Evolutionary conservation across 2,888 invertebrate genomes (phyloP), one percentile per base, ranked within the genome.

Genomic region (Drosophila melanosoma): DNA sequence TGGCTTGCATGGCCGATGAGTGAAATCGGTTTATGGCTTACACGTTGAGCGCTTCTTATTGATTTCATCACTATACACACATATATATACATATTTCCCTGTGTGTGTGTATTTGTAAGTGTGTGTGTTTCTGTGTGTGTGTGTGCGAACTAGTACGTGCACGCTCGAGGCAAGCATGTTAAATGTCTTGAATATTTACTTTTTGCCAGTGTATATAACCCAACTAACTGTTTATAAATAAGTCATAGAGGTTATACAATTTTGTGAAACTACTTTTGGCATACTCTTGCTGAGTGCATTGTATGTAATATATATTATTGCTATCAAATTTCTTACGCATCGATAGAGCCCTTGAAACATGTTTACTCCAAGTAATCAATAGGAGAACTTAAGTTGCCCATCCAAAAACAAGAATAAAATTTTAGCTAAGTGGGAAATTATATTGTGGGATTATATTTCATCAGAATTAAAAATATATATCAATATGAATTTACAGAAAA

Each of bases 1-100:
- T 88, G 89, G 56, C 53, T 49, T 53, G 87, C 74, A 88, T 83
- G 60, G 49, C 60, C 68, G 77, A 88, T 69, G 40, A 65, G 42
- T n/a, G 29, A 69, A 77, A 77, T 74, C 74, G 60, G 77, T 74
- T 79, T 77, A 73, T 61, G 58, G 74, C 69, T 69, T 67, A 73
- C 58, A 67, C 56, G 53, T 68, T 69, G 67, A 65, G 74, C 65
- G 63, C 48, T 60, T 61, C 65, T 77, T 78, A 83, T 83, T 88
- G 83, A 83, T 83, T 86, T 85, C 65, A 70, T 61, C 67, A 38
- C 33, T 7, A 26, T 56, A 48, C n/a, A 48, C 49, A 51, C 49
- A 11, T 26, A 8, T 26, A 8, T 62, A 33, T 12, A 23, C 12
- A 32, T 5, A 8, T 57, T 23, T 54, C 26, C 35, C 32, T 48